phyloP scores from a whole-genome alignment of 2,113 vertebrate genomes.

The Brienomyrus brachyistius region DNA sequence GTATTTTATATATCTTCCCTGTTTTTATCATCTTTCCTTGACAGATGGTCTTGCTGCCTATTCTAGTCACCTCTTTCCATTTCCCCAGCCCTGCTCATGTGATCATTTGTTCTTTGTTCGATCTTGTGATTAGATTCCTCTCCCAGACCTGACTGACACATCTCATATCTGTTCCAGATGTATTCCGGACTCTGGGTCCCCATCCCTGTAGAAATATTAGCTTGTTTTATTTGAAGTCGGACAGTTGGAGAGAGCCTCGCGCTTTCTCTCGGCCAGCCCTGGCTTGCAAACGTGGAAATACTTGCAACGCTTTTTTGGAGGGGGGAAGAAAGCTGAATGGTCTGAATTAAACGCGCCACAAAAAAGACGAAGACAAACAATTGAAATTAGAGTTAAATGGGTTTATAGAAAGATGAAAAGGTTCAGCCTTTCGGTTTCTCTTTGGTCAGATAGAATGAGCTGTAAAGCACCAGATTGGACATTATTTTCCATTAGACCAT shows the following conservation, averaged over 20 bases:
- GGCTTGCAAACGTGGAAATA: constrained; percentile 36
- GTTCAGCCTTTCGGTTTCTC: background rate
- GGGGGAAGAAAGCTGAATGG: constrained; percentile 17
- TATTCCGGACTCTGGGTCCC: constrained; percentile 4
- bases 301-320: constrained; percentile 29
- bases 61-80: background rate
- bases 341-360: constrained; percentile 30
- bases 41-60: background rate
- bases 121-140: constrained; percentile 28
- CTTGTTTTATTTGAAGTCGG: constrained; percentile 29
- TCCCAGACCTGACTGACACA: constrained; percentile 18
- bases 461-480: background rate
- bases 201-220: constrained; percentile 26
- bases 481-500: background rate
- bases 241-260: constrained; percentile 24
- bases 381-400: constrained; percentile 22
- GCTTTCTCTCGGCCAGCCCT: constrained; percentile 22
- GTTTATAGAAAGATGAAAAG: constrained; percentile 11
- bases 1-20: background rate
- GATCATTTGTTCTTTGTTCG: constrained; percentile 15
- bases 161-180: constrained; percentile 29
- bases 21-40: background rate
- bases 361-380: constrained; percentile 3
- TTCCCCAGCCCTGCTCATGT: background rate
- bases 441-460: background rate